Percentiles rank a stretch among this genome's conserved stretches.
These are phyloP conservation scores for Nezara viridula DNA, from an alignment of 2,888 invertebrate species.

Conservation along the genomic window DNA sequence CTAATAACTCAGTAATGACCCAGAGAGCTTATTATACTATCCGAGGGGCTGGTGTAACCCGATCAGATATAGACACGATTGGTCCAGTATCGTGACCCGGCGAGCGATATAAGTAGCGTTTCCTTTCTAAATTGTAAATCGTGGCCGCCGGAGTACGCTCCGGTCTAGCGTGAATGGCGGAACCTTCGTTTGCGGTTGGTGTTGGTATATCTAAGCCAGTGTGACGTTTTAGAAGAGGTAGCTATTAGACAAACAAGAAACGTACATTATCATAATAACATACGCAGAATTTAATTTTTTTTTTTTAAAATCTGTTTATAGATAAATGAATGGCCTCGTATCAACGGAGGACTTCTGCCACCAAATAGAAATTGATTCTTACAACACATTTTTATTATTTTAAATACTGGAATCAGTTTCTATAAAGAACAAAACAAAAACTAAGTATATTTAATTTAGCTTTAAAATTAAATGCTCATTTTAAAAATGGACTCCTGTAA, in stretches of 20 bases:
- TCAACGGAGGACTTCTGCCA: too few species aligned
- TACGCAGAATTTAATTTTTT: too few species aligned
- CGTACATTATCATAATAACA: background rate
- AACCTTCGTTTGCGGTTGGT: background rate
- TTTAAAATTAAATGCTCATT: too few species aligned
- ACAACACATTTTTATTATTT: too few species aligned
- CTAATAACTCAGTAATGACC: background rate
- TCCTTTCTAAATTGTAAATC: constrained; percentile 41
- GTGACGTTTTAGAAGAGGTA: background rate
- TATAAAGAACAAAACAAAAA: too few species aligned
- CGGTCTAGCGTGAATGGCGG: constrained; percentile 8
- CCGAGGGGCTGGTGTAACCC: background rate
- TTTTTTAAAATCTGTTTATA: too few species aligned
- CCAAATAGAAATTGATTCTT: too few species aligned
- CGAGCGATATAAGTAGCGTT: constrained; percentile 4
- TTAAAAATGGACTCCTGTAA: too few species aligned
- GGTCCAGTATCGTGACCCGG: background rate
- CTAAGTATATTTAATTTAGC: too few species aligned
- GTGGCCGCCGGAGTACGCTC: background rate
- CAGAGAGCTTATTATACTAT: background rate
- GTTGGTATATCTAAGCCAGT: background rate
- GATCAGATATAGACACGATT: background rate
- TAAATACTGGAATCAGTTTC: too few species aligned
- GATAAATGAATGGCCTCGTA: too few species aligned
- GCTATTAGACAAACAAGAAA: background rate